A percentile compares a stretch with the other conserved stretches of the same genome.
These are phyloP conservation scores for Nestor notabilis DNA, from an alignment of 2,113 vertebrate species.

Conservation along the genomic window DNA sequence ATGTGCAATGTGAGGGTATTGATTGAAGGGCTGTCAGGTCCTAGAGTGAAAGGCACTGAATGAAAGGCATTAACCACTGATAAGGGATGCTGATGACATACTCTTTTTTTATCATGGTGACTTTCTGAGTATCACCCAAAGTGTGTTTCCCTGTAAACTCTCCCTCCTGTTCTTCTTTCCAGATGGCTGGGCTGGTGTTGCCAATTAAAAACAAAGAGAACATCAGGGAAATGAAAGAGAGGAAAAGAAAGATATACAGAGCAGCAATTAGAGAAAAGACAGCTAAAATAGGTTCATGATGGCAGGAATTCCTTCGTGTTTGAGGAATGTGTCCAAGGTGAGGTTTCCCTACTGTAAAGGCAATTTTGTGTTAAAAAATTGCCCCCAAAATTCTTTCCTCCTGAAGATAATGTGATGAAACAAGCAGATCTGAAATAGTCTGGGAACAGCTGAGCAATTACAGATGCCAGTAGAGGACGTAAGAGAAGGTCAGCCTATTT, in stretches of 20 bases:
- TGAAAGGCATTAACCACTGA: background rate
- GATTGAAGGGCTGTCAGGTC: background rate
- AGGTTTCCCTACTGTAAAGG: constrained; percentile 42
- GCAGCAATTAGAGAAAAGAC: constrained; percentile 74
- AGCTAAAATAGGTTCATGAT: constrained; percentile 79
- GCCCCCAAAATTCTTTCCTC: constrained; percentile 48
- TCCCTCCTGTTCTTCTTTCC: constrained; percentile 56
- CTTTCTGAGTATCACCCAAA: constrained; percentile 40
- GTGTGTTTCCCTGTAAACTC: constrained; percentile 59
- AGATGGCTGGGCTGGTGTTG: constrained; percentile 53
- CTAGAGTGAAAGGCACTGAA: background rate
- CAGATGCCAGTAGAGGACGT: background rate
- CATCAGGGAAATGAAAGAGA: constrained; percentile 34
- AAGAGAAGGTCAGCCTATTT: background rate
- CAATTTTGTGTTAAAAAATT: constrained; percentile 60
- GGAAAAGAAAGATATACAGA: constrained; percentile 65
- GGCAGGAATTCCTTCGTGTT: constrained; percentile 67
- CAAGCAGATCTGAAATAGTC: constrained; percentile 18
- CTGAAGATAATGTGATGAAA: constrained; percentile 45
- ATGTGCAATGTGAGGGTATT: background rate
- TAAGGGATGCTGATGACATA: background rate
- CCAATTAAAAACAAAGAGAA: constrained; percentile 72
- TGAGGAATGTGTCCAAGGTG: constrained; percentile 69
- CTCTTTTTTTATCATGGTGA: background rate
- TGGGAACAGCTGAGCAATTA: constrained; percentile 43